Percentiles rank a stretch among this genome's conserved stretches.
Conservation (phyloP, 2,888 invertebrate species). For the Drosophila anomalata region DNA sequence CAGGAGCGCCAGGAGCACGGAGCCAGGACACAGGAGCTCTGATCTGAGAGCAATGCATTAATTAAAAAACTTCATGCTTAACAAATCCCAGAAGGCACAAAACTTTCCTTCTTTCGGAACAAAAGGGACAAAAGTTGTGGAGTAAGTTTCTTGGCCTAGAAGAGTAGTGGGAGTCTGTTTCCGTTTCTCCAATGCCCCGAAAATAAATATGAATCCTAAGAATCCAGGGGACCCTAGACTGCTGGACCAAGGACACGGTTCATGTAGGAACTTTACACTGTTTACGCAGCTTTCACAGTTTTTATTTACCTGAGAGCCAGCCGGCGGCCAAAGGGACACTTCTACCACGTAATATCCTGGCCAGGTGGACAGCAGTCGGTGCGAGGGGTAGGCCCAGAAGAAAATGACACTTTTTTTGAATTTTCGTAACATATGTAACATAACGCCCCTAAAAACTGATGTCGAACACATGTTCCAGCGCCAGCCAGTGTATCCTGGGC, state of each 20-base stretch:
- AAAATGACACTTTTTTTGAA: slow-evolving; percentile 6
- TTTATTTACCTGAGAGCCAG: slow-evolving; percentile 1
- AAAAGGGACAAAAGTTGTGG: slow-evolving; percentile 30
- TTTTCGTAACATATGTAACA: slow-evolving; percentile 7
- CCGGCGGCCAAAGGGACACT: slow-evolving; percentile 41
- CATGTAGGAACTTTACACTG: background rate
- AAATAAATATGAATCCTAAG: background rate
- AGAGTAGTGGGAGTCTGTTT: slow-evolving; percentile 11
- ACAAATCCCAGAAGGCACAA: slow-evolving; percentile 24
- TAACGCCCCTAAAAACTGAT: slow-evolving; percentile 10
- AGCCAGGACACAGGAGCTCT: slow-evolving; percentile 11
- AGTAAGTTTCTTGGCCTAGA: slow-evolving; percentile 12
- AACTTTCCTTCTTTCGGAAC: slow-evolving; percentile 12
- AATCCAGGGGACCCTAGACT: background rate
- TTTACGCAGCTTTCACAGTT: background rate
- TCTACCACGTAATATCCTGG: background rate
- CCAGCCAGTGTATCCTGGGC: background rate
- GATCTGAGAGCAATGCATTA: slow-evolving; percentile 23
- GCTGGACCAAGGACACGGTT: background rate
- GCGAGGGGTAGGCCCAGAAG: too few relatives aligned
- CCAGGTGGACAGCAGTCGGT: background rate
- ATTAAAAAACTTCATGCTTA: slow-evolving; percentile 42
- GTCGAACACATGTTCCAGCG: slow-evolving; percentile 22
- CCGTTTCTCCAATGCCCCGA: background rate
- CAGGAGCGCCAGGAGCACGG: background rate